Evolutionary conservation across 2,797 vertebrate species (phyloP), one percentile per base, ranked within the genome.

Genomic region (Halcyon leucocephala): DNA sequence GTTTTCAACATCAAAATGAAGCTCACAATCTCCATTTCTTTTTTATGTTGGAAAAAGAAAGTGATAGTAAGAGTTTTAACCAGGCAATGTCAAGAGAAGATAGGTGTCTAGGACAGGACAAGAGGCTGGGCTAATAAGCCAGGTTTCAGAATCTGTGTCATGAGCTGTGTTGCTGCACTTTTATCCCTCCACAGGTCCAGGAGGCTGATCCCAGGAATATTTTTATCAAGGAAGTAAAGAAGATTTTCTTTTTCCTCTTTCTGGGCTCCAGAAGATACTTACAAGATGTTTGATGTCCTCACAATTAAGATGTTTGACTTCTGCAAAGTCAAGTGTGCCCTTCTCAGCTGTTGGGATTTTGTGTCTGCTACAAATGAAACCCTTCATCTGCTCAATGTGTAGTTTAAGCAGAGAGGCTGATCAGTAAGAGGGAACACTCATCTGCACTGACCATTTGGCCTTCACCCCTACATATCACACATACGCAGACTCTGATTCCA

Each of bases 401-500:
- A 18, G 82, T 85, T 72, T 46, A 70, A 69, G 62, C 31, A 72
- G 25, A 44, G 65, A 41, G n/a, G 7, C 44, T 72, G 74, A 33
- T 79, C 22, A 13, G 7, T n/a, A 64, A 39, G n/a, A 54, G 15
- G 12, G 46, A 72, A 42, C 8, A 6, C 12, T 7, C 60, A 6
- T 31, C 51, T 82, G 28, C 55, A 12, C 44, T 26, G 60, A 29
- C 29, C 21, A 2, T n/a, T 83, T 37, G 22, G n/a, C 41, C 41
- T 64, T 64, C 4, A 2, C 20, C 67, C 66, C 37, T n/a, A 6
- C 21, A 1, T 4, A 8, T 44, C 49, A 33, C 7, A 46, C 4
- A 1, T 8, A 28, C 0, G 29, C 19, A 25, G 19, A 33, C 0
- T 0, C 33, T 37, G 64, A 15, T 7, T 54, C 20, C 33, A 60